Evolutionary conservation across 2,888 invertebrate species (phyloP).

Genomic region (Drosophila atroscutellata): DNA sequence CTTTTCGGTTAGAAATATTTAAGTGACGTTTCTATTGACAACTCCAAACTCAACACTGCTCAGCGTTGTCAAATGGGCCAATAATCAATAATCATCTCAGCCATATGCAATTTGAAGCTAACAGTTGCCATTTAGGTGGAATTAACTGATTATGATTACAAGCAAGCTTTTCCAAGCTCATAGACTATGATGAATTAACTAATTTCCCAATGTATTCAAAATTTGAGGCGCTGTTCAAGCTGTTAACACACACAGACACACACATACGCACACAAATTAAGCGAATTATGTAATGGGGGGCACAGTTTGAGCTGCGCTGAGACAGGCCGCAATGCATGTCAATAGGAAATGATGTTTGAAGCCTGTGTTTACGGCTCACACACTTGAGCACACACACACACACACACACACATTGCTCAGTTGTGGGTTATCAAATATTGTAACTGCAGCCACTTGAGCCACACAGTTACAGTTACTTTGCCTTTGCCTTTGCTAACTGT

Average conservation of each 20-base stretch:
- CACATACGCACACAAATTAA: background rate
- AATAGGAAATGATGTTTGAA: conserved; percentile 37
- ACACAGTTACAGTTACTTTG: conserved; percentile 5
- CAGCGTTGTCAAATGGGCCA: background rate
- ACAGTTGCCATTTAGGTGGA: background rate
- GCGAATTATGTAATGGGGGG: conserved; percentile 2
- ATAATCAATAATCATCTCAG: background rate
- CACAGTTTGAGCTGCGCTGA: background rate
- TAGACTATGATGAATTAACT: background rate
- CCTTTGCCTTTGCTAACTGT: conserved; percentile 12
- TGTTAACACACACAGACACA: conserved; percentile 1
- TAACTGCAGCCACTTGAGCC: conserved; percentile 27
- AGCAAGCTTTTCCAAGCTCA: background rate
- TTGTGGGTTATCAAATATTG: conserved; percentile 29
- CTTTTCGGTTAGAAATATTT: background rate
- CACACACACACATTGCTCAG: background rate
- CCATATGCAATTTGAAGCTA: background rate
- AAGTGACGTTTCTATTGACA: background rate
- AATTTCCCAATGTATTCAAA: background rate
- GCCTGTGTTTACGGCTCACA: conserved; percentile 26
- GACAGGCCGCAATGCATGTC: conserved; percentile 28
- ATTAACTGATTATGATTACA: background rate
- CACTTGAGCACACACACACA: conserved; percentile 24
- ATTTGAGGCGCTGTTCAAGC: background rate
- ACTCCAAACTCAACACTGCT: background rate